phyloP scores from a whole-genome alignment of 2,888 invertebrate species.

The Athalia circularis region DNA sequence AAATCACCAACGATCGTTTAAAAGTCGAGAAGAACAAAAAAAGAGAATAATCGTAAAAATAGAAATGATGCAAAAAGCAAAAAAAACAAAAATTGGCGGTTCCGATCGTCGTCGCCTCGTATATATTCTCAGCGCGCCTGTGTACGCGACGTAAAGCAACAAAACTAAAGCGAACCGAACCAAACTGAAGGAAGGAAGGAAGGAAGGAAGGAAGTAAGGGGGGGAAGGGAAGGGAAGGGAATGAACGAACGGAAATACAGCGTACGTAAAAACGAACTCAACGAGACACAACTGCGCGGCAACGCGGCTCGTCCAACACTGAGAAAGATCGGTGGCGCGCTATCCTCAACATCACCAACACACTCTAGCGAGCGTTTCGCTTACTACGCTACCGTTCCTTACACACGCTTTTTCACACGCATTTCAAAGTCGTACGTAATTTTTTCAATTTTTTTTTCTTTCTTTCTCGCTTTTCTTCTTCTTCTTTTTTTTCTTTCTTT shows the following conservation, averaged over 20 bases:
- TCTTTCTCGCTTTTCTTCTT: neutral
- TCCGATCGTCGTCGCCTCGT: no score
- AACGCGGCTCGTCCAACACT: conserved; percentile 65
- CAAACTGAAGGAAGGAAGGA: neutral
- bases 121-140: neutral
- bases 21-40: no score
- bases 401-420: neutral
- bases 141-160: neutral
- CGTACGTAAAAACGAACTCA: neutral
- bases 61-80: no score
- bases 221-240: neutral
- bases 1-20: no score
- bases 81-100: no score
- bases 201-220: neutral
- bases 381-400: conserved; percentile 4
- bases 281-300: conserved; percentile 51
- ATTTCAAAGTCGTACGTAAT: neutral
- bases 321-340: conserved; percentile 66
- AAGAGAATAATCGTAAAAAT: no score
- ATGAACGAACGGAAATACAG: neutral
- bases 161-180: neutral
- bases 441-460: neutral
- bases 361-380: conserved; percentile 41
- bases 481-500: neutral
- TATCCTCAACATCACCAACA: conserved; percentile 57